Evolutionary conservation across 2,888 invertebrate species (phyloP).

Genomic region (Amphiduros pacificus): DNA sequence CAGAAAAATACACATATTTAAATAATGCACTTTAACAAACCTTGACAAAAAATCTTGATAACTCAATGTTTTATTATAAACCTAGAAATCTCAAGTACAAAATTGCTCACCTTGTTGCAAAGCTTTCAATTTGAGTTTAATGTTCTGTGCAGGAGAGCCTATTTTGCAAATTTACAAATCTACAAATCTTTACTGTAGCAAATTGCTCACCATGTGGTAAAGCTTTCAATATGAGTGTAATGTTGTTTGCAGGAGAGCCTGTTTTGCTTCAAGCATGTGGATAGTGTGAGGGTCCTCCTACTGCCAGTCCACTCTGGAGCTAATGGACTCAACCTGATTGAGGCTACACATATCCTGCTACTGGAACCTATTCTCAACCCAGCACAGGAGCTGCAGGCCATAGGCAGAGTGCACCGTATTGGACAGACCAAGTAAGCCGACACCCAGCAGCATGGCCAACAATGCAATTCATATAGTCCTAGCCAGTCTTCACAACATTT

Average conservation of each 20-base stretch:
- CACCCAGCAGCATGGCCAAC: background rate
- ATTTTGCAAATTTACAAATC: too few species aligned
- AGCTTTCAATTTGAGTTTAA: background rate
- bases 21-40: too few species aligned
- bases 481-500: too few species aligned
- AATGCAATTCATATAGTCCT: too few species aligned
- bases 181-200: too few species aligned
- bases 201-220: too few species aligned
- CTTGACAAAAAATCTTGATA: too few species aligned
- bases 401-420: constrained; percentile 77
- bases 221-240: background rate
- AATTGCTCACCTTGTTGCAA: too few species aligned
- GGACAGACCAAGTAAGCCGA: constrained; percentile 74
- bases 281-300: constrained; percentile 63
- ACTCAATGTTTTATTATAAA: too few species aligned
- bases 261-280: constrained; percentile 47
- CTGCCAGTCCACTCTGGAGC: constrained; percentile 72
- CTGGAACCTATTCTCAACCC: constrained; percentile 76
- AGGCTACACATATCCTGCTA: constrained; percentile 77
- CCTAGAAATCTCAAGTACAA: too few species aligned
- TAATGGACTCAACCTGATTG: constrained; percentile 77
- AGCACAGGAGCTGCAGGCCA: constrained; percentile 75
- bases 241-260: constrained; percentile 45
- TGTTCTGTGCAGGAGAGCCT: constrained; percentile 46
- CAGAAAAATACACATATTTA: too few species aligned